These are phyloP conservation scores for Lycia hirtaria DNA, from an alignment of 2,888 invertebrate species.

Conservation along the genomic window DNA sequence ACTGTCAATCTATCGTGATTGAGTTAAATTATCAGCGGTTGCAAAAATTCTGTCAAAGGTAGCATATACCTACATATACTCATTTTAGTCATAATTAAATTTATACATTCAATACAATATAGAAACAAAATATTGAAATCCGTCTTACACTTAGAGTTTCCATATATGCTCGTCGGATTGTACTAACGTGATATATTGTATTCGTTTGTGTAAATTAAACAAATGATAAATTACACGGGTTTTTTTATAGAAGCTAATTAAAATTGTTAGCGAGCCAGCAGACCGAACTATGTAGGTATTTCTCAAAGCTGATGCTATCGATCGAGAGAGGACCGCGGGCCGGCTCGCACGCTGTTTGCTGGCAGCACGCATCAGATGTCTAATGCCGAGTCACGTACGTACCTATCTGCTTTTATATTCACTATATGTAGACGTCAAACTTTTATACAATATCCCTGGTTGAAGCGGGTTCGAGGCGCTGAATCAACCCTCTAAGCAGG, in stretches of 20 bases:
- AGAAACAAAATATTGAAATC: too few relatives aligned
- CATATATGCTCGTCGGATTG: too few relatives aligned
- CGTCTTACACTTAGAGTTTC: too few relatives aligned
- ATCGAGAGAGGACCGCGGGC: conserved; percentile 22
- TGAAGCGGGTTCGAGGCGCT: conserved; percentile 22
- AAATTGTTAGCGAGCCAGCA: conserved; percentile 10
- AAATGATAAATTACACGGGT: conserved; percentile 17
- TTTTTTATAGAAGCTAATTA: conserved; percentile 31
- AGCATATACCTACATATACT: too few relatives aligned
- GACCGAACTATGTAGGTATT: conserved; percentile 29
- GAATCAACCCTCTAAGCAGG: conserved; percentile 18
- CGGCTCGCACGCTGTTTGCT: conserved; percentile 13
- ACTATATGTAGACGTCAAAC: conserved; percentile 30
- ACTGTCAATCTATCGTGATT: too few relatives aligned
- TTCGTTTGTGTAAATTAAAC: not conserved
- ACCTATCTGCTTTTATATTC: conserved; percentile 34
- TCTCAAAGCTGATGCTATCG: conserved; percentile 40
- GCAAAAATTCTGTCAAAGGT: too few relatives aligned
- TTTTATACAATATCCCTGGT: conserved; percentile 34
- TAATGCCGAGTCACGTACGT: conserved; percentile 34
- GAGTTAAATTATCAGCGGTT: too few relatives aligned
- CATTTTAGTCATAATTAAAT: too few relatives aligned
- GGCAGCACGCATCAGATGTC: conserved; percentile 28
- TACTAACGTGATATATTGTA: too few relatives aligned
- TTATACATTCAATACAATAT: too few relatives aligned